These are phyloP conservation scores for Lordiphosa andalusiaca DNA, from an alignment of 2,888 invertebrate species.

Conservation along the genomic window DNA sequence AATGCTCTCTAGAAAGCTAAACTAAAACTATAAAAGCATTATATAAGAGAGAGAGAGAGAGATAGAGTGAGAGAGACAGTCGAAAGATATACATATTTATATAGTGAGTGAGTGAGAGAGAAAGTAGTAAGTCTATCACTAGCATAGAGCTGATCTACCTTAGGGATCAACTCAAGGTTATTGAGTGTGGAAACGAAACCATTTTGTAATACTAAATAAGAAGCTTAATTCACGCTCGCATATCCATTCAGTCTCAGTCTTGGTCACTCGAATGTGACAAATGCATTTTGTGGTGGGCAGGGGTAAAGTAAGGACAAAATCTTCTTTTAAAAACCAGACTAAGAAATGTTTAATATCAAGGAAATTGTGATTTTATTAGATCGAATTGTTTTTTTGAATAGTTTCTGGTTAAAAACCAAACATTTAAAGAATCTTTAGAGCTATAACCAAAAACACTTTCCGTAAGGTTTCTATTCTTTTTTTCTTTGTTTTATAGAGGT, in stretches of 20 bases:
- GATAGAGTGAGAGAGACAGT: background rate
- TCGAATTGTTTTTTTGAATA: too few relatives aligned
- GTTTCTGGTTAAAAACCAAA: too few relatives aligned
- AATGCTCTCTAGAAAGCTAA: constrained; percentile 54
- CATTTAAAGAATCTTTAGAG: too few relatives aligned
- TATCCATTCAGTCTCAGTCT: constrained; percentile 51
- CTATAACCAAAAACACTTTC: too few relatives aligned
- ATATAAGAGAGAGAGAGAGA: constrained; percentile 9
- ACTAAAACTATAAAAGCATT: constrained; percentile 40
- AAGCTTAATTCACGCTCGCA: constrained; percentile 31
- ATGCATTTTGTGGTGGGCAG: constrained; percentile 14
- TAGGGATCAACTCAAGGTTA: constrained; percentile 24
- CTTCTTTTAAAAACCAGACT: too few relatives aligned
- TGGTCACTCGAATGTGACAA: constrained; percentile 42
- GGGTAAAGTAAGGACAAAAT: too few relatives aligned
- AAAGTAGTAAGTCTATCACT: constrained; percentile 65
- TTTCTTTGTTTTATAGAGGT: too few relatives aligned
- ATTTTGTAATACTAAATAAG: constrained; percentile 24
- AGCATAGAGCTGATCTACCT: constrained; percentile 49
- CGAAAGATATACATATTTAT: constrained; percentile 5
- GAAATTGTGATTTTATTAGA: too few relatives aligned
- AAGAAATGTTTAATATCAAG: too few relatives aligned
- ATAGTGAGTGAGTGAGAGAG: constrained; percentile 7
- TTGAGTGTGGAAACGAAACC: constrained; percentile 46
- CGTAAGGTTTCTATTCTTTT: too few relatives aligned